phyloP scores from a whole-genome alignment of 1,140 invertebrate species.

The Thalassaphorura encarpata region DNA sequence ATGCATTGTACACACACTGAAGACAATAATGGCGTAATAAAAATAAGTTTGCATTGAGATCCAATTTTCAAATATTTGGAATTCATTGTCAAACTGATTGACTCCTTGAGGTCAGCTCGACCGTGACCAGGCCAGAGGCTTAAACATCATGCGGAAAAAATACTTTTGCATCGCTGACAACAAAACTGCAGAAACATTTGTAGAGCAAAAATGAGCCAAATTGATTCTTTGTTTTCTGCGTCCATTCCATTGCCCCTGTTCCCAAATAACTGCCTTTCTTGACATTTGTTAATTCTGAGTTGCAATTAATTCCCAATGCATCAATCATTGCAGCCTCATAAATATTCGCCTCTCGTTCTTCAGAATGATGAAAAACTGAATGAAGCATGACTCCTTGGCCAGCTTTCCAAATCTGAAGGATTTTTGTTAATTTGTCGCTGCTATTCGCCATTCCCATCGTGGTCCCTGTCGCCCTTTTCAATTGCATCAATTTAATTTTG shows the following conservation, averaged over 20 bases:
- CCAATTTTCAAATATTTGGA: too few species aligned
- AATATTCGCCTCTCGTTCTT: slow-evolving; percentile 26
- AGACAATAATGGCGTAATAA: too few species aligned
- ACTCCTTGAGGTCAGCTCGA: too few species aligned
- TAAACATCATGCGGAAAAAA: slow-evolving; percentile 25
- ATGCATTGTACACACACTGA: too few species aligned
- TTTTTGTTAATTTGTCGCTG: slow-evolving; percentile 21
- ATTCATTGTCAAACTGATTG: too few species aligned
- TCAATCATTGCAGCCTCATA: slow-evolving; percentile 32
- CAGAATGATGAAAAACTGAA: slow-evolving; percentile 23
- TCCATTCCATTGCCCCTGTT: slow-evolving; percentile 6
- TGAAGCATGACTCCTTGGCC: slow-evolving; percentile 20
- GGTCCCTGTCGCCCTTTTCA: neutral
- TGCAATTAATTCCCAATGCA: slow-evolving; percentile 18
- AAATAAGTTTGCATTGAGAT: too few species aligned
- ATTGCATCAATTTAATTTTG: slow-evolving; percentile 10
- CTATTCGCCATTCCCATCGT: too few species aligned
- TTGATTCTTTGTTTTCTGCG: slow-evolving; percentile 29
- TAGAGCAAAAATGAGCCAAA: slow-evolving; percentile 22
- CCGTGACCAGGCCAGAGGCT: too few species aligned
- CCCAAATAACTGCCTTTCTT: slow-evolving; percentile 26
- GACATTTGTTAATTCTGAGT: slow-evolving; percentile 19
- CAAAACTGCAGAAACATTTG: slow-evolving; percentile 23
- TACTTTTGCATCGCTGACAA: slow-evolving; percentile 18
- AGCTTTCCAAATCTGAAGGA: slow-evolving; percentile 27